A percentile compares a stretch with the other conserved stretches of the same genome.
These are phyloP conservation scores for Pocota personata DNA, from an alignment of 2,888 invertebrate species.

Conservation along the genomic window DNA sequence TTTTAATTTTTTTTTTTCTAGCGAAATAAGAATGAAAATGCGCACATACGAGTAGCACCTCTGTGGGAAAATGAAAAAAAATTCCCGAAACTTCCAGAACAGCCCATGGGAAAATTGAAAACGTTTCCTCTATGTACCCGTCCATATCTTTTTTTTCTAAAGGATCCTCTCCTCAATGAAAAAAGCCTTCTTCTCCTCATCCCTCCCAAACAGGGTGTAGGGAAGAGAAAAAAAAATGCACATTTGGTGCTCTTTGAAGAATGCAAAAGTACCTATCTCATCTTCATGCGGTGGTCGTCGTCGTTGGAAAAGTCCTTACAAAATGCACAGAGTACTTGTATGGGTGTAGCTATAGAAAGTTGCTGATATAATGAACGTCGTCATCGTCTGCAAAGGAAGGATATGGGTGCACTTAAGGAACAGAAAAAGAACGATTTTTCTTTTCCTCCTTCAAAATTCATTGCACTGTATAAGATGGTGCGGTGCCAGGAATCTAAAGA, in stretches of 20 bases:
- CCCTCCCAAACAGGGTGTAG: neutral
- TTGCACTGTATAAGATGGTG: constrained; percentile 37
- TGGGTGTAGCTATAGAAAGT: constrained; percentile 15
- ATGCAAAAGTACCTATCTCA: constrained; percentile 32
- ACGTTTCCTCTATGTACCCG: neutral
- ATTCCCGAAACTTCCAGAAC: constrained; percentile 49
- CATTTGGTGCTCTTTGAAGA: constrained; percentile 46
- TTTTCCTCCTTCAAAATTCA: constrained; percentile 58
- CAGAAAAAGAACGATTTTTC: constrained; percentile 63
- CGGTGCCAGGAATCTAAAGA: neutral
- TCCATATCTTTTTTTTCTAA: neutral
- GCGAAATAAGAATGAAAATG: constrained; percentile 54
- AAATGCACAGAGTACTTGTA: neutral
- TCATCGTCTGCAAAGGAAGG: constrained; percentile 63
- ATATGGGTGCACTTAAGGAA: constrained; percentile 71
- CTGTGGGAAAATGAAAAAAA: constrained; percentile 5
- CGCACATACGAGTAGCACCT: neutral
- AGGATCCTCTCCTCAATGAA: constrained; percentile 68
- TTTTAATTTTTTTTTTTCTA: neutral
- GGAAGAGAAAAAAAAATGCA: constrained; percentile 34
- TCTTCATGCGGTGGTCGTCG: neutral
- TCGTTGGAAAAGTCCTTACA: constrained; percentile 31
- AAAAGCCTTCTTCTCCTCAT: constrained; percentile 14
- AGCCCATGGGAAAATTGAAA: constrained; percentile 33
- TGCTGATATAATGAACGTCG: constrained; percentile 43